Evolutionary conservation across 2,113 vertebrate species (phyloP), one percentile per base, ranked within the genome.

Genomic region (Leuciscus idus): DNA sequence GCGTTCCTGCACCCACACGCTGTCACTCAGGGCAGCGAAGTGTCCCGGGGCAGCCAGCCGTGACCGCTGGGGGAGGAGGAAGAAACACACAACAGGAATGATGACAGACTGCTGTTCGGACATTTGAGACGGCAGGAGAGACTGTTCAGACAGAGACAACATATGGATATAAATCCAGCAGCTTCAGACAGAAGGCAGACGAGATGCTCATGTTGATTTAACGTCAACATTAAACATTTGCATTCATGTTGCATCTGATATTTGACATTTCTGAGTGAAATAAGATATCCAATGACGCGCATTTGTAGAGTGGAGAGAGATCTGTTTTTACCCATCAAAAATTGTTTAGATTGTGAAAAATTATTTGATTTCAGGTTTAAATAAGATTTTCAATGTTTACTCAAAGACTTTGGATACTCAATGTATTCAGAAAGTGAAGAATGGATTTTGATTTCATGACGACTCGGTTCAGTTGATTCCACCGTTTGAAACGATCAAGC

Each of bases 31-130:
- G 90, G 90, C 48, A 86, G 90, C 82, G 66, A 85, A 90, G 82
- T 88, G 90, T 88, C 89, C 92, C 75, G 66, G 89, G 46, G 92
- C 90, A 90, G 93, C 89, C 92, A 92, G 90, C 90, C 55, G 57
- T 90, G 90, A 92, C 90, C 26, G 43, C 39, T 48, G 46, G 74
- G 46, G 50, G 19, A 66, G 61, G 59, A 83, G 26, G 46, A 26
- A 39, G 26, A 43, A 80, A 23, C 39, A 66, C 39, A 48, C 36
- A 75, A 75, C 52, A 83, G 48, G 21, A 82, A 81, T 2, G 57
- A 57, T 36, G 89, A 73, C 57, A 39, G 23, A 26, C 23, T 43
- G 46, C 10, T 66, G 33, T 85, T 88, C 28, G 39, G 52, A 86
- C 52, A 64, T 36, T 30, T 39, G 77, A 12, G 33, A 61, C 77